Evolutionary conservation across 2,797 vertebrate genomes (phyloP), one percentile per base, ranked within the genome.

Genomic region (Menidia menidia): DNA sequence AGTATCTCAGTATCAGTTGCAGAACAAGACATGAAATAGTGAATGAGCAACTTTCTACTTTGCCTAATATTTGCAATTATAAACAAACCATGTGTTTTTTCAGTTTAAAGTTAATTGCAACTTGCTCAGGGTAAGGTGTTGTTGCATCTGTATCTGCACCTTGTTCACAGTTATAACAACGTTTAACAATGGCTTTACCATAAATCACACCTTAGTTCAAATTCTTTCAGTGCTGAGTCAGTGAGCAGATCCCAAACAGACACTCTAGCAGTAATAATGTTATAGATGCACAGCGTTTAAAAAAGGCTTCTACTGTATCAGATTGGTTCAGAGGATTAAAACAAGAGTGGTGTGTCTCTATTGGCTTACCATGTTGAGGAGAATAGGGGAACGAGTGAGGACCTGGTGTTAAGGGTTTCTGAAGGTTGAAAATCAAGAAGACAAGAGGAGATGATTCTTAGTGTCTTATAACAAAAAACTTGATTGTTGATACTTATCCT

Each of bases 311-410:
- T 52, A 44, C 60, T 80, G 58, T 61, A 80, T 68, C 66, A 61
- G 69, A 80, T 67, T 44, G 60, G 50, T 78, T 78, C 68, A 68
- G 55, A 60, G 58, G 44, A 72, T 80, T 76, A 66, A 51, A 85
- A 42, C 60, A 64, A 62, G 51, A 60, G 51, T 52, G 54, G 13
- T 16, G 11, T 53, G 58, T 79, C 43, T 75, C 11, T 73, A 6
- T 66, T 74, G 68, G 52, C 92, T 93, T 90, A 93, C 92, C 90
- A 9, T 82, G 80, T 44, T 64, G 90, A 67, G 86, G 59, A 73
- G 73, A 8, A 58, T 80, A 68, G 33, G 85, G 62, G 59, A 81
- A 81, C 59, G 78, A 19, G 4, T 41, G 76, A 19, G 68, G 70
- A 53, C 19, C 65, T 30, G 76, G 47, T 6, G 69, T 19, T 58